Percentiles rank a stretch among this genome's conserved stretches.
phyloP scores from a whole-genome alignment of 1,140 invertebrate species.

The Fopius arisanus region DNA sequence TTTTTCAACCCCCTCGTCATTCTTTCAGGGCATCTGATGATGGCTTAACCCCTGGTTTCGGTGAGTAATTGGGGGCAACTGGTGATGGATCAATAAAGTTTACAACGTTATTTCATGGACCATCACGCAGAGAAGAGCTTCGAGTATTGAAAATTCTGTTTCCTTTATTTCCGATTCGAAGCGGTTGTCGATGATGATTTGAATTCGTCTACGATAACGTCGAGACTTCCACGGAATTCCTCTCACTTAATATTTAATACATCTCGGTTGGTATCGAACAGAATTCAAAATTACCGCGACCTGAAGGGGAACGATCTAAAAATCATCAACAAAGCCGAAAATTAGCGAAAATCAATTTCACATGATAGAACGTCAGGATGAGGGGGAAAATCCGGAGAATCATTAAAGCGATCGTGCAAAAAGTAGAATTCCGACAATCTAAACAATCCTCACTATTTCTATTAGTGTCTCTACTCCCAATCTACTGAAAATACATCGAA shows the following conservation, averaged over 20 bases:
- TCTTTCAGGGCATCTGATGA: not conserved
- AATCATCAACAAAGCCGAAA: not conserved
- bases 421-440: not conserved
- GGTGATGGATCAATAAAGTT: constrained; percentile 29
- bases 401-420: not conserved
- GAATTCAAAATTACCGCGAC: not conserved
- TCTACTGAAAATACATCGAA: constrained; percentile 10
- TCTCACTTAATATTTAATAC: not conserved
- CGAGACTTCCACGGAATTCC: not conserved
- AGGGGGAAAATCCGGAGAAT: not conserved
- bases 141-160: not conserved
- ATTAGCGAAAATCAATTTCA: not conserved
- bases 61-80: constrained; percentile 29
- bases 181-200: not conserved
- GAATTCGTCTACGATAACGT: not conserved
- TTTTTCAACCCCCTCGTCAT: not conserved
- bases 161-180: not conserved
- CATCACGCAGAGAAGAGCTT: not conserved
- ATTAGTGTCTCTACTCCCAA: not conserved
- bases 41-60: not conserved
- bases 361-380: not conserved
- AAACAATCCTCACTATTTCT: not conserved
- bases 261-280: too few species aligned
- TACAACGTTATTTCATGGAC: constrained; percentile 19
- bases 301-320: not conserved